Base-by-base conservation (phyloP, 1,140 invertebrate species). In the Sweltsa coloradensis region DNA sequence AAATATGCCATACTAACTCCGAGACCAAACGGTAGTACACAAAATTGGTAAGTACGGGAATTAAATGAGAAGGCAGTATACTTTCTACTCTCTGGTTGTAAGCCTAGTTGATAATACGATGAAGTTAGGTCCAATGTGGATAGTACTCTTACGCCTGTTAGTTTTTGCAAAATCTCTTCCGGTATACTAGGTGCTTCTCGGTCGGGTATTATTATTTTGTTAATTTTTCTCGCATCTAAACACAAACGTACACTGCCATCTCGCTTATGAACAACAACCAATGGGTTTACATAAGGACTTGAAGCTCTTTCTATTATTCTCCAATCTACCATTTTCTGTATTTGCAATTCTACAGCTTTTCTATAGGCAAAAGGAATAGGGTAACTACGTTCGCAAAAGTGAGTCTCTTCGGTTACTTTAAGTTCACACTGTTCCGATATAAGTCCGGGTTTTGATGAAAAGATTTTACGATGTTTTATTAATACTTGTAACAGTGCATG, bases 31-130 rank as follows among this genome's bases (percentile, higher is more conserved):
- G 59, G 61, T 6, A 66, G 53, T 49, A 45, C 59, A 64, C 3
- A 19, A 11, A 37, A 37, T 1, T 56, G 52, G 47, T 59, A 64
- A 13, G 53, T 50, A 41, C 53, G 51, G 0, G 53, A 50, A 41
- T 61, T 53, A 49, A 59, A 56, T 3, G 54, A 23, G 49, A 64
- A 65, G 0, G 59, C 57, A 2, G 62, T 64, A 42, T 57, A 61
- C 23, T 58, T 52, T n/a, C 47, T 51, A 29, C 56, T 58, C 3
- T 59, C 40, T 29, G 48, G 25, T 5, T 27, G 41, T 16, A 64
- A 43, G 0, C 56, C 51, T 13, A 66, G 57, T 51, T 64, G 63
- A 50, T 61, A 64, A 45, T 66, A 66, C 0, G 56, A 57, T 36
- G 57, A 57, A 14, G 52, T 56, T 31, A 64, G 44, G 49, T 64